Base-by-base conservation (phyloP, 2,797 vertebrate genomes). In the Lepidocolaptes lacrymiger region DNA sequence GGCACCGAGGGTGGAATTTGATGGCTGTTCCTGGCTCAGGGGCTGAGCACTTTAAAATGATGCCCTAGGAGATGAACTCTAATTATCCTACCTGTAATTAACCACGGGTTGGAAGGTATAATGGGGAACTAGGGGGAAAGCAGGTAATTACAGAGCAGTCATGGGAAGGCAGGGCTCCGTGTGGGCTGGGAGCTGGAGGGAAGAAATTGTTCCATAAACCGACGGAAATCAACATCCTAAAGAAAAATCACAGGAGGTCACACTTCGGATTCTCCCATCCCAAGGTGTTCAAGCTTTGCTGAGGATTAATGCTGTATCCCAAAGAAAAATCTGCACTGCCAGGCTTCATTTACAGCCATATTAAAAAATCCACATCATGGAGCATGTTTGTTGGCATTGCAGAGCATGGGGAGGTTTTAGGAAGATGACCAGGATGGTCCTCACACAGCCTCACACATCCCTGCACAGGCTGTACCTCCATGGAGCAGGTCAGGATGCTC, bases 221-320 rank as follows among this genome's bases (percentile, higher is more conserved):
- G 2, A 28, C 1, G 3, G 61, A n/a, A 71, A 59, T 46, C 52
- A 55, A 19, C 0, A 1, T n/a, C 27, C 59, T 34, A 37, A 74
- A 56, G 7, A 19, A 84, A 68, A 79, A 4, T 1, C 26, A 34
- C 41, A 84, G 67, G 51, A n/a, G 37, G 44, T 14, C 20, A 73
- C 63, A 44, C 14, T 30, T 67, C 0, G 0, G 58, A 27, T 55
- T 26, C 14, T 71, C 51, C 41, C 9, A 4, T 6, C 37, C 15
- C 34, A 16, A 16, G 27, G 67, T 36, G 44, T 28, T n/a, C 0
- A 1, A 49, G 37, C 43, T n/a, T 22, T 11, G 1, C 0, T 0
- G n/a, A 56, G 34, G n/a, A 79, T 52, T 62, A 17, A 5, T 2
- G 2, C 28, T n/a, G 7, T 4, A 41, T 34, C 22, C 51, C 44